A percentile compares a stretch with the other conserved stretches of the same genome.
phyloP scores from a whole-genome alignment of 2,797 vertebrate genomes.

The Sebastes oblongus region DNA sequence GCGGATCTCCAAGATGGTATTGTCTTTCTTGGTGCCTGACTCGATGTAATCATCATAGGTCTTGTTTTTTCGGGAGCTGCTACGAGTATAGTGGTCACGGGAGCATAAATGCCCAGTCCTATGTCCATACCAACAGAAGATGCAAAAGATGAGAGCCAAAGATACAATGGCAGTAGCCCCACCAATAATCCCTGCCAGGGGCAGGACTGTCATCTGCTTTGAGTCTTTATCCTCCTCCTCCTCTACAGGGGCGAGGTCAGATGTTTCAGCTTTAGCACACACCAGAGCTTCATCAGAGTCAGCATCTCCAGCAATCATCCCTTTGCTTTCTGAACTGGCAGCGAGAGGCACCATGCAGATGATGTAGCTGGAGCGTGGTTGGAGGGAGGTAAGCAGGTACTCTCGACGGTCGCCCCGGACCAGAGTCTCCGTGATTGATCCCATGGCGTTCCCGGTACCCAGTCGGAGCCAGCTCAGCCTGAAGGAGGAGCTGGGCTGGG shows the following conservation, averaged over 20 bases:
- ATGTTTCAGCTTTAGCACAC: conserved; percentile 91
- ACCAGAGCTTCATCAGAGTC: conserved; percentile 88
- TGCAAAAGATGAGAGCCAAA: conserved; percentile 87
- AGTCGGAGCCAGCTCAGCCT: conserved; percentile 92
- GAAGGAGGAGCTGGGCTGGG: conserved; percentile 88
- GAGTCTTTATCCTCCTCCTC: conserved; percentile 79
- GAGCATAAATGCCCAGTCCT: conserved; percentile 85
- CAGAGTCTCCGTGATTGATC: conserved; percentile 93
- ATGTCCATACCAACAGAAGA: conserved; percentile 92
- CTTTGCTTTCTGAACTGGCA: conserved; percentile 75
- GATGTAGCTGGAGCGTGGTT: conserved; percentile 91
- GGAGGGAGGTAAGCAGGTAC: conserved; percentile 90
- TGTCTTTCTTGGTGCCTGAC: conserved; percentile 95
- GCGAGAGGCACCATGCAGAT: conserved; percentile 93
- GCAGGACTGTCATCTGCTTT: conserved; percentile 80
- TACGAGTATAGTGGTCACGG: conserved; percentile 85
- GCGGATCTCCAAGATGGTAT: conserved; percentile 91
- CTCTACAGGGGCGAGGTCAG: conserved; percentile 77
- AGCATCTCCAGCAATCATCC: conserved; percentile 71
- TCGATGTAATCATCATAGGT: conserved; percentile 91
- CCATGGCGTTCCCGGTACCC: conserved; percentile 88
- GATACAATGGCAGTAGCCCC: conserved; percentile 90
- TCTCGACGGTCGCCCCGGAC: conserved; percentile 91
- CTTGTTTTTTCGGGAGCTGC: conserved; percentile 88
- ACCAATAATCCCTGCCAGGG: conserved; percentile 90